These are phyloP conservation scores for Enteromius viviparus DNA, from an alignment of 2,797 vertebrate species.

Conservation along the genomic window DNA sequence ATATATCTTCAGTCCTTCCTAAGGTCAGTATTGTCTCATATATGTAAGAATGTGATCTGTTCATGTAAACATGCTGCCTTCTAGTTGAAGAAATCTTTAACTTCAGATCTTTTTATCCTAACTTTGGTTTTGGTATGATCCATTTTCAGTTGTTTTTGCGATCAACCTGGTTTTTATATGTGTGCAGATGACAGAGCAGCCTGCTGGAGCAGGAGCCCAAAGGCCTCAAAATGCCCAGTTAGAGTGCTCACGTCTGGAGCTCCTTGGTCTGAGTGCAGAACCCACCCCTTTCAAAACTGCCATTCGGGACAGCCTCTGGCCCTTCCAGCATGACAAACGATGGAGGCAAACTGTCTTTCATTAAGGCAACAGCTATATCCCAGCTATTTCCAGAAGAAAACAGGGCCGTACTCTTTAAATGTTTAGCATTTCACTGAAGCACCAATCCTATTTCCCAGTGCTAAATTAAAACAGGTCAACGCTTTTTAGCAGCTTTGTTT, in stretches of 20 bases:
- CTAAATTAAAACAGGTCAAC: neutral
- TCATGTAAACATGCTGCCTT: neutral
- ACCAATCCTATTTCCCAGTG: slow-evolving; percentile 30
- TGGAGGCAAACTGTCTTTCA: slow-evolving; percentile 97
- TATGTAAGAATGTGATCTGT: slow-evolving; percentile 1
- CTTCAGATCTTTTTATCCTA: neutral
- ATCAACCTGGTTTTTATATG: slow-evolving; percentile 32
- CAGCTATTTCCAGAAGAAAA: neutral
- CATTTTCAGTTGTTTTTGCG: neutral
- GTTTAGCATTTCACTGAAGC: slow-evolving; percentile 77
- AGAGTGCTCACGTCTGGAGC: slow-evolving; percentile 88
- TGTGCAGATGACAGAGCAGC: slow-evolving; percentile 86
- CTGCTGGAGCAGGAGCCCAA: slow-evolving; percentile 77
- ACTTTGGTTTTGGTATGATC: neutral
- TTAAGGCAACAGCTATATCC: slow-evolving; percentile 69
- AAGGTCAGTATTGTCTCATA: neutral
- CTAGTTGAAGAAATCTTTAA: neutral
- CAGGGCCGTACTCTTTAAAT: slow-evolving; percentile 11
- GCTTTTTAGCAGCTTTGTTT: slow-evolving; percentile 42
- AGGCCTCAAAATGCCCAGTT: slow-evolving; percentile 88
- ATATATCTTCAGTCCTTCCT: neutral
- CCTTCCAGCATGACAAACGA: slow-evolving; percentile 91
- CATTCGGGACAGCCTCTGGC: slow-evolving; percentile 91
- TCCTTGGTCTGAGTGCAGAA: slow-evolving; percentile 85
- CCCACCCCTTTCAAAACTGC: slow-evolving; percentile 84